Evolutionary conservation across 1,140 invertebrate genomes (phyloP).

Genomic region (Meteorus sp.): DNA sequence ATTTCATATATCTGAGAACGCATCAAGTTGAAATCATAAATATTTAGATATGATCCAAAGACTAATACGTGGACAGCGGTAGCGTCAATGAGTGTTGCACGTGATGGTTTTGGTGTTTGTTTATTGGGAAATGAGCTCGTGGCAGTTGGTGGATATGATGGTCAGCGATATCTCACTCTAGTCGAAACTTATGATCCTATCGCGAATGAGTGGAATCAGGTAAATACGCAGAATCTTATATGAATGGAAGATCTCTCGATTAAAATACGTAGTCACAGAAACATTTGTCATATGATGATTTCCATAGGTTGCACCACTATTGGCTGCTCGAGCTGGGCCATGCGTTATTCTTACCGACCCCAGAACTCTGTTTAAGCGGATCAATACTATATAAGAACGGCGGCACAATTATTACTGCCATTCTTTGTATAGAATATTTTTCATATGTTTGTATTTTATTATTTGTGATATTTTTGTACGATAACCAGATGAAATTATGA

Average conservation of each 20-base stretch:
- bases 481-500: too few species aligned
- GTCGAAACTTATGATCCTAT: slow-evolving; percentile 93
- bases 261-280: too few species aligned
- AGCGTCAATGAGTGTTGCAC: slow-evolving; percentile 79
- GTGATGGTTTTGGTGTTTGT: slow-evolving; percentile 91
- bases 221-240: slow-evolving; percentile 43
- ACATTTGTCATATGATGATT: slow-evolving; percentile 24
- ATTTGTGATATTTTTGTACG: too few species aligned
- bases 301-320: slow-evolving; percentile 70
- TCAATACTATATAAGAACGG: too few species aligned
- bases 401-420: too few species aligned
- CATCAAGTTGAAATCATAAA: too few species aligned
- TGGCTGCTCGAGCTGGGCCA: slow-evolving; percentile 80
- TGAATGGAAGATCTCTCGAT: too few species aligned
- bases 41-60: slow-evolving; percentile 68
- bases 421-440: too few species aligned
- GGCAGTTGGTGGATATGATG: slow-evolving; percentile 94
- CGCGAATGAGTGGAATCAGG: slow-evolving; percentile 82
- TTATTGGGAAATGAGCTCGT: slow-evolving; percentile 86
- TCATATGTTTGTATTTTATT: too few species aligned
- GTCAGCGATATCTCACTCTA: slow-evolving; percentile 85
- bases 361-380: too few species aligned
- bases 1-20: too few species aligned
- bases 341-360: slow-evolving; percentile 70
- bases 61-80: slow-evolving; percentile 90